phyloP scores from a whole-genome alignment of 2,113 vertebrate species.

The Bubalus kerabau region DNA sequence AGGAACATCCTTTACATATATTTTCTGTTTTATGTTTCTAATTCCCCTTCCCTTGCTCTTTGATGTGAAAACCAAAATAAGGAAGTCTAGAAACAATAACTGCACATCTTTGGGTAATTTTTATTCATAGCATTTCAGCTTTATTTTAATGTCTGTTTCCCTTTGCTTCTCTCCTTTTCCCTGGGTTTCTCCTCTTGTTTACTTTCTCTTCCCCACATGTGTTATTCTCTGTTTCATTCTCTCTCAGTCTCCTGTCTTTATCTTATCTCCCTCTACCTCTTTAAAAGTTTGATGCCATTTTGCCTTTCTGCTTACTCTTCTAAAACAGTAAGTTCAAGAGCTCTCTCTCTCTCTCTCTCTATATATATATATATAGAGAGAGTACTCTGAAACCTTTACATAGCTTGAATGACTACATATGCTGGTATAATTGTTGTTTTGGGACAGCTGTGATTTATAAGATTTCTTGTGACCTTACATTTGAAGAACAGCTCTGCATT shows the following conservation, averaged over 20 bases:
- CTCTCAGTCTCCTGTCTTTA: neutral
- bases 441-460: neutral
- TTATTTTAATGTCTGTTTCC: neutral
- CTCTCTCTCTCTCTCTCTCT: neutral
- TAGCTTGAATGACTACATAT: neutral
- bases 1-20: neutral
- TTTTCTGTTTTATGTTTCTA: neutral
- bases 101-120: neutral
- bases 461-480: neutral
- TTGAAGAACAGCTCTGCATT: neutral
- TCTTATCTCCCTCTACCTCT: neutral
- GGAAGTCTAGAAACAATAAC: neutral
- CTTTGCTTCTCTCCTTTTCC: neutral
- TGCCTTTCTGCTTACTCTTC: neutral
- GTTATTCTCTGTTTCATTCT: neutral
- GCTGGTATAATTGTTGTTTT: neutral
- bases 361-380: neutral
- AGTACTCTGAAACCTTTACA: neutral
- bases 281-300: neutral
- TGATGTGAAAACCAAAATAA: constrained; percentile 5
- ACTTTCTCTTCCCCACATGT: neutral
- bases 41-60: neutral
- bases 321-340: neutral
- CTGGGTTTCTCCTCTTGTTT: neutral
- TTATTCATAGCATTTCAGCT: neutral